A percentile compares a stretch with the other conserved stretches of the same genome.
These are phyloP conservation scores for Sciurus niger DNA, from an alignment of 2,113 vertebrate genomes.

Conservation along the genomic window DNA sequence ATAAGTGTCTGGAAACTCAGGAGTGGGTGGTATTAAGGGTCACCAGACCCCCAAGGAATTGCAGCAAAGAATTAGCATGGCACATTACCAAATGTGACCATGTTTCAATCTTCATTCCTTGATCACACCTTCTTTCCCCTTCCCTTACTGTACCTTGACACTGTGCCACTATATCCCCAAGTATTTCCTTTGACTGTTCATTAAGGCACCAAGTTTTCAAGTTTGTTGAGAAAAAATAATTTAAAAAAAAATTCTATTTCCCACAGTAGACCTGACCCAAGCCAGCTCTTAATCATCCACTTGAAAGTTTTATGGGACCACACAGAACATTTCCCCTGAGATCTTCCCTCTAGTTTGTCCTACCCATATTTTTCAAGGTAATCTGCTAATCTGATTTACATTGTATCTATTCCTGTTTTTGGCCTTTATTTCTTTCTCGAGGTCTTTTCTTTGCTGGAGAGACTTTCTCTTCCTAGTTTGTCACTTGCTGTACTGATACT, in stretches of 20 bases:
- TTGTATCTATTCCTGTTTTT: not conserved
- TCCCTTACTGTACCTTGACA: not conserved
- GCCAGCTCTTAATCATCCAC: slow-evolving; percentile 31
- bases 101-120: not conserved
- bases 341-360: not conserved
- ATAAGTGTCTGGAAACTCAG: slow-evolving; percentile 63
- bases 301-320: slow-evolving; percentile 63
- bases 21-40: slow-evolving; percentile 60
- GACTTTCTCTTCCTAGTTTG: not conserved
- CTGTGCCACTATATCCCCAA: not conserved
- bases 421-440: not conserved
- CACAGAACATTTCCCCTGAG: slow-evolving; percentile 53
- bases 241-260: slow-evolving; percentile 52
- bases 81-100: slow-evolving; percentile 22
- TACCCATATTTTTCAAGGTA: not conserved
- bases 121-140: slow-evolving; percentile 37
- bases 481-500: not conserved
- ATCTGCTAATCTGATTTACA: not conserved
- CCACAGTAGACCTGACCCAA: slow-evolving; percentile 50
- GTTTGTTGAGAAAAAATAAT: slow-evolving; percentile 54
- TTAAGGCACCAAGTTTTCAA: slow-evolving; percentile 67
- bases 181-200: slow-evolving; percentile 70
- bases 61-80: slow-evolving; percentile 48
- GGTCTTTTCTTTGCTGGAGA: not conserved
- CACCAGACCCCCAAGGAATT: slow-evolving; percentile 48